Evolutionary conservation across 2,113 vertebrate species (phyloP), one percentile per base, ranked within the genome.

Genomic region (Phyllostomus discolor): DNA sequence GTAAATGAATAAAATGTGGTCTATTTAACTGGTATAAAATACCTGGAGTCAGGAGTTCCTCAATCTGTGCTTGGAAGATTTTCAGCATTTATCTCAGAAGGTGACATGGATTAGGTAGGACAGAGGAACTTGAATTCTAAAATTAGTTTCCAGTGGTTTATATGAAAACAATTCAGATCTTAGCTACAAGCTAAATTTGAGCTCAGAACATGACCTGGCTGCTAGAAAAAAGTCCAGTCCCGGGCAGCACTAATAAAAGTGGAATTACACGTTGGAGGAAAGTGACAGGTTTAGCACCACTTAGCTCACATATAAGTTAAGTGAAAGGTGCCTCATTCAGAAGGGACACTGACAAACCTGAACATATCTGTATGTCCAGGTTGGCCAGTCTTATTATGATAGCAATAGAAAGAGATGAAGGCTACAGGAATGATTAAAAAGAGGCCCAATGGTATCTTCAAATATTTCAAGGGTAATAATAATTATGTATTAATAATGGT

Each of bases 81-180:
- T 78, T 88, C 48, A 57, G 14, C 67, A 67, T 86, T 95, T 94
- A 41, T 48, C 46, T 52, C 79, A 79, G n/a, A 95, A 94, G 46
- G 72, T 92, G 84, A 88, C 24, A 76, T 41, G 76, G 80, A 80
- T 90, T 86, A 33, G n/a, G 33, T n/a, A 94, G 95, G 59, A 76
- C 7, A 67, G 70, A 90, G 38, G n/a, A 66, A 66, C 26, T 92
- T 59, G 82, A 86, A 81, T 93, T 90, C 85, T 96, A 94, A 95
- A 96, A 95, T 50, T 59, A 54, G 46, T 66, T 97, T 82, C 79
- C 24, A 90, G 16, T 35, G n/a, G 52, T 92, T 95, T 85, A 70
- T 90, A 33, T 87, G 46, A 88, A 91, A 95, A 90, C 24, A 90
- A 7, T 17, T 91, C 48, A 52, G 33, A 43, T 33, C 26, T 81